A percentile compares a stretch with the other conserved stretches of the same genome.
phyloP scores from a whole-genome alignment of 2,888 invertebrate genomes.

The Pheosia tremula region DNA sequence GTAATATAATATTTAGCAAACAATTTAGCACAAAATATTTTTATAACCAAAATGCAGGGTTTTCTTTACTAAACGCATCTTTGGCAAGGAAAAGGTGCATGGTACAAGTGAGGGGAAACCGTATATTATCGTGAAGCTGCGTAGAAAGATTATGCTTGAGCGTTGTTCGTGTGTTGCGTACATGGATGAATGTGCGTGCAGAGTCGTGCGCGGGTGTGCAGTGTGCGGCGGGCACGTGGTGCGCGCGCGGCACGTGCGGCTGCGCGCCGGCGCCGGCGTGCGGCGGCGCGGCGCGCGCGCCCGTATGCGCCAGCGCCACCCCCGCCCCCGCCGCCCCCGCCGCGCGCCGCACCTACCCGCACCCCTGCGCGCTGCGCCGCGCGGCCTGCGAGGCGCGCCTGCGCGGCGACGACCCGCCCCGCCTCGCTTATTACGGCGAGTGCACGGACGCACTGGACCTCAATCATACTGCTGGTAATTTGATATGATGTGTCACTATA shows the following conservation, averaged over 20 bases:
- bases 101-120: too few species aligned
- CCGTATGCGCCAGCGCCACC: conserved; percentile 90
- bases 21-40: too few species aligned
- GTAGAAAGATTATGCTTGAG: too few species aligned
- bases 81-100: too few species aligned
- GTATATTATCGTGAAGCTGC: too few species aligned
- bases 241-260: conserved; percentile 92
- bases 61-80: too few species aligned
- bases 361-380: conserved; percentile 92
- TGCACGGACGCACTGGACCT: conserved; percentile 88
- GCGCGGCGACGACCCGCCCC: conserved; percentile 83
- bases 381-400: conserved; percentile 88
- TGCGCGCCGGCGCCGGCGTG: conserved; percentile 92
- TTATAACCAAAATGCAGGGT: too few species aligned
- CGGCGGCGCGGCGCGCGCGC: conserved; percentile 86
- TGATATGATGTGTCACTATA: background rate
- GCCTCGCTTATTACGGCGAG: conserved; percentile 90
- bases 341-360: conserved; percentile 89
- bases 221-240: conserved; percentile 92
- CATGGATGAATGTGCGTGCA: conserved; percentile 41
- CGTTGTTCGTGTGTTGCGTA: too few species aligned
- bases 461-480: conserved; percentile 66
- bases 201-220: conserved; percentile 91
- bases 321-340: conserved; percentile 91
- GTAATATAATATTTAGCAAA: too few species aligned